phyloP scores from a whole-genome alignment of 2,888 invertebrate genomes.

The Urechis unicinctus region DNA sequence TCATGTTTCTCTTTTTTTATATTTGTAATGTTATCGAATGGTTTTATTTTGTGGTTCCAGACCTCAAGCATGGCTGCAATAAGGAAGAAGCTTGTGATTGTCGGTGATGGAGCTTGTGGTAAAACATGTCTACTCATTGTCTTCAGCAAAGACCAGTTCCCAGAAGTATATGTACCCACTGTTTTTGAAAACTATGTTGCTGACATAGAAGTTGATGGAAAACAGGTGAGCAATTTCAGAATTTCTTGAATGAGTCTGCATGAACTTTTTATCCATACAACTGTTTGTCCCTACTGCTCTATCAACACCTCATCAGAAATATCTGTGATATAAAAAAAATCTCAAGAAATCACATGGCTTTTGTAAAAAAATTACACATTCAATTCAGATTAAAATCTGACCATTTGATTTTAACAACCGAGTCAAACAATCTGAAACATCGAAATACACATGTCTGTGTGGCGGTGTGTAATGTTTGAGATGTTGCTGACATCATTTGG shows the following conservation, averaged over 20 bases:
- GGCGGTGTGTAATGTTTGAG: too few relatives aligned
- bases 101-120: constrained; percentile 98
- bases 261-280: background rate
- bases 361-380: background rate
- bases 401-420: too few relatives aligned
- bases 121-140: constrained; percentile 98
- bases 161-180: constrained; percentile 99
- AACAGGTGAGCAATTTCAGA: constrained; percentile 56
- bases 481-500: too few relatives aligned
- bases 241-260: background rate
- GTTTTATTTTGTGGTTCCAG: background rate
- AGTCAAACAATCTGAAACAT: too few relatives aligned
- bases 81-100: constrained; percentile 94
- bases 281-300: background rate
- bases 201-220: constrained; percentile 97
- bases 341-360: background rate
- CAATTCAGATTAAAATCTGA: too few relatives aligned
- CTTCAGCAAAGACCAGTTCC: constrained; percentile 98
- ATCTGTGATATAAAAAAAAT: too few relatives aligned
- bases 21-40: background rate
- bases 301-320: too few relatives aligned
- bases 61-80: constrained; percentile 67
- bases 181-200: constrained; percentile 99
- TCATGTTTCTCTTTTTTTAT: background rate
- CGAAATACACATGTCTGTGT: too few relatives aligned